Conservation (phyloP, 2,113 vertebrate species). For the Henicopernis longicauda region DNA sequence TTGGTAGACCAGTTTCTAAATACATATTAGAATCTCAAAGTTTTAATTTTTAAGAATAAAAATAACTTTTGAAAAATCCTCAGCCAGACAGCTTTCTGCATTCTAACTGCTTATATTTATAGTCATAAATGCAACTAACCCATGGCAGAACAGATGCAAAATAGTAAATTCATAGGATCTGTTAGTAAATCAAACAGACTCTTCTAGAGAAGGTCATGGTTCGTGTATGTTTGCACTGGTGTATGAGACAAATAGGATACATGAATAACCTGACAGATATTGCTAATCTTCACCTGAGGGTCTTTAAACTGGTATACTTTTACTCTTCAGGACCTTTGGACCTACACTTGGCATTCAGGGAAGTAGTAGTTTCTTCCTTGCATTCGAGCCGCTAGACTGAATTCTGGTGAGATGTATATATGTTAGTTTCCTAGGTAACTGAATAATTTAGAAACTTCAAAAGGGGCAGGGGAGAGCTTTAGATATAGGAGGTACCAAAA, state of each 20-base stretch:
- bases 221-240: not conserved
- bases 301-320: not conserved
- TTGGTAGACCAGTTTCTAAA: too few relatives aligned
- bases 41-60: not conserved
- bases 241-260: not conserved
- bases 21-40: too few relatives aligned
- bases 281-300: not conserved
- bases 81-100: not conserved
- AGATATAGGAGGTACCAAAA: not conserved
- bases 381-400: fast-evolving
- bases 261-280: not conserved
- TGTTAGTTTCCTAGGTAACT: not conserved
- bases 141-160: not conserved
- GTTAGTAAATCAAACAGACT: not conserved
- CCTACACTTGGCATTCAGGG: not conserved
- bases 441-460: not conserved
- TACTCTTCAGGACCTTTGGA: not conserved
- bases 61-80: not conserved
- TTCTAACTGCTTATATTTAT: not conserved
- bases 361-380: not conserved
- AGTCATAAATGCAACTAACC: not conserved
- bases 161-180: not conserved
- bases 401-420: not conserved
- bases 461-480: not conserved
- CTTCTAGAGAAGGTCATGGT: not conserved